Base-by-base conservation (phyloP, 1,140 invertebrate genomes). In the Drosophila eugracilis region DNA sequence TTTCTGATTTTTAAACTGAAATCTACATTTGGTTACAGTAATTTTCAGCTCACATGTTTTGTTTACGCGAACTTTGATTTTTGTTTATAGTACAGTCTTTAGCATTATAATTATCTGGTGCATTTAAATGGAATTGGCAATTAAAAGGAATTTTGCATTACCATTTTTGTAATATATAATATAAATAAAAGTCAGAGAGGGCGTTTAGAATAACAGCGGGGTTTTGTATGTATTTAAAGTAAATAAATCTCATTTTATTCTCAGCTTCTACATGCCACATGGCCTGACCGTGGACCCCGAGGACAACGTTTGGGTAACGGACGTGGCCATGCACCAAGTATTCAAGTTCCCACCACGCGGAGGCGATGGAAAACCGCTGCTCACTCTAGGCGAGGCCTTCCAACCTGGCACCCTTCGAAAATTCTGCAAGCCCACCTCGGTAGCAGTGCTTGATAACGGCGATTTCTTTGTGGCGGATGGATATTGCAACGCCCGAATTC, bases 401-500 rank as follows among this genome's bases (percentile, higher is more conserved):
- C 92, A 94, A 17, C 97, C 98, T 3, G 97, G 98, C 48, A 94
- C 93, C 63, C 95, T 96, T 75, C 92, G 95, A 3, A 96, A 96
- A 83, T 99, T 99, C 92, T 99, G 98, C 92, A 98, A 99, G 91
- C 98, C 98, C 7, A 97, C 97, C 5, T 95, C 96, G 5, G 97
- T 98, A 1, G 97, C 98, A 22, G 96, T 97, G 6, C 92, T 96
- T 17, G 92, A 93, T 5, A 95, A 94, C 78, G 97, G 97, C 0
- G 95, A 97, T 57, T 97, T 99, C 91, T 99, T 97, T 91, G 96
- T 99, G 1, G 95, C 97, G 9, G 98, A 99, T 92, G 97, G 97
- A 9, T 99, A 99, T 90, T 99, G 98, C 89, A 99, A 99, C 92
- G 95, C 95, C 2, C 93, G 98, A 69, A 94, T 99, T 22, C 93